Evolutionary conservation across 2,113 vertebrate species (phyloP).

Genomic region (Formicarius rufipectus): DNA sequence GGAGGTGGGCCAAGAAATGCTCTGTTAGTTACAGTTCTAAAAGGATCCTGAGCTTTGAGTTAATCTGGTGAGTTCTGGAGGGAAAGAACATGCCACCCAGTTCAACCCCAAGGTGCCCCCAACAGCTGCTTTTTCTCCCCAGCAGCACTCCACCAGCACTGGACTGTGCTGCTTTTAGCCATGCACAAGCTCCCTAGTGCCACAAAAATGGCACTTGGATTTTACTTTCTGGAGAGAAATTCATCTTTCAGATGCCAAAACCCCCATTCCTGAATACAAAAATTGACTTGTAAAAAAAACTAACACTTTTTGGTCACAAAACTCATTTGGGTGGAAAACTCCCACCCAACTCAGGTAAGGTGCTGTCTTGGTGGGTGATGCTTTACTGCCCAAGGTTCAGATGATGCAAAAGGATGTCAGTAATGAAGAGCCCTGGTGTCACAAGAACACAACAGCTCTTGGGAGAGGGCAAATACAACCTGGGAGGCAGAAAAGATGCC

Average conservation of each 20-base stretch:
- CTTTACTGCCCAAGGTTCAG: background rate
- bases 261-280: background rate
- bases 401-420: background rate
- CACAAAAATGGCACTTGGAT: background rate
- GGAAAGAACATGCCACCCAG: rapidly evolving
- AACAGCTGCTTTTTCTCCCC: background rate
- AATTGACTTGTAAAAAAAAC: rapidly evolving
- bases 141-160: background rate
- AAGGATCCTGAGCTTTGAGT: background rate
- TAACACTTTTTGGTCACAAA: background rate
- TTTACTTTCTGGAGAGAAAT: background rate
- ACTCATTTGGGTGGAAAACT: background rate
- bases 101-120: background rate
- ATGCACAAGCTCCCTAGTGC: background rate
- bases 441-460: background rate
- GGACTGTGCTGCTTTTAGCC: background rate
- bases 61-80: background rate
- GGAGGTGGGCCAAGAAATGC: background rate
- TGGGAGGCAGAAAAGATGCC: background rate
- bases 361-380: background rate
- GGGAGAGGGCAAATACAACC: background rate
- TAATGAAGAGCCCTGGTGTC: background rate
- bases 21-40: background rate
- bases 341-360: background rate
- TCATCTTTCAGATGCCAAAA: background rate